Evolutionary conservation across 2,888 invertebrate genomes (phyloP).

Genomic region (Machimus atricapillus): DNA sequence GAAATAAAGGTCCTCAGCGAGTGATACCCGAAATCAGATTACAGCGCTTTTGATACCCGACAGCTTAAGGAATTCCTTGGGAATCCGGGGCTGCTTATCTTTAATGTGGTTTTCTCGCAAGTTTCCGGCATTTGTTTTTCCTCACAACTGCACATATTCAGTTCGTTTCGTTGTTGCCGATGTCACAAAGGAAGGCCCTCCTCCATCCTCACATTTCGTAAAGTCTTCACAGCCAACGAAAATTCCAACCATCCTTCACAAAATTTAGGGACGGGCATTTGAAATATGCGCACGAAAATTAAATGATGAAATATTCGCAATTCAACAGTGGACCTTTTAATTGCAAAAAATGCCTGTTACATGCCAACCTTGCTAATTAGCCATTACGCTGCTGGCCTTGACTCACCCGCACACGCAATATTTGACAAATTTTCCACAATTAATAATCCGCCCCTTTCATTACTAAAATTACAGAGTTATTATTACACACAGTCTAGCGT

Average conservation of each 20-base stretch:
- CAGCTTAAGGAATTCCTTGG: background rate
- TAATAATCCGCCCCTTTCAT: constrained; percentile 26
- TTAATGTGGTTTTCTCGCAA: background rate
- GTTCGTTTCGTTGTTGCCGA: background rate
- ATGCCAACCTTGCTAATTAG: background rate
- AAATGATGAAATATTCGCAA: background rate
- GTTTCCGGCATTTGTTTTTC: background rate
- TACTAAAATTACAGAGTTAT: background rate
- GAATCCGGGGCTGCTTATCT: background rate
- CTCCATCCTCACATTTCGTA: background rate
- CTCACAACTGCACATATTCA: background rate
- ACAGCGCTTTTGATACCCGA: background rate
- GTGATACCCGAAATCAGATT: background rate
- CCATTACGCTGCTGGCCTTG: background rate
- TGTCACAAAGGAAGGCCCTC: background rate
- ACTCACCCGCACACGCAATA: background rate
- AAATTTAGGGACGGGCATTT: background rate
- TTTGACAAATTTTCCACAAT: constrained; percentile 14
- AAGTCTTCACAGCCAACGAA: background rate
- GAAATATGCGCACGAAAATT: background rate
- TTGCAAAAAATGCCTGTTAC: background rate
- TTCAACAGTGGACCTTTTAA: background rate
- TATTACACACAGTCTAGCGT: background rate
- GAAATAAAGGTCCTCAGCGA: background rate
- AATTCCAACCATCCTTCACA: background rate